Evolutionary conservation across 2,797 vertebrate genomes (phyloP).

Genomic region (Hydrolagus colliei): DNA sequence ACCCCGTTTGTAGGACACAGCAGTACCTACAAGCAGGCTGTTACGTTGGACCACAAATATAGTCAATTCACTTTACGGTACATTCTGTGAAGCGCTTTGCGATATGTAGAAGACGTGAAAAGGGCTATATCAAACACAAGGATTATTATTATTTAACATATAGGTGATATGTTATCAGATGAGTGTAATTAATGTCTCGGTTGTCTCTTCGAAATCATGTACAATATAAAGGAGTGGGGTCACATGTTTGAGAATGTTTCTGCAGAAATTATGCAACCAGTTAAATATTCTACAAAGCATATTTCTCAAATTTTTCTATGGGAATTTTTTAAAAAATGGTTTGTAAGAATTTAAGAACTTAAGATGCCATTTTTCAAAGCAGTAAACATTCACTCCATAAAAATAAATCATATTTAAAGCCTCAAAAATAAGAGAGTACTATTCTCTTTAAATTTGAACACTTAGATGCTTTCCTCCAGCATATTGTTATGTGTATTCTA

Average conservation of each 20-base stretch:
- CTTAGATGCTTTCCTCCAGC: neutral
- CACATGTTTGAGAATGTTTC: neutral
- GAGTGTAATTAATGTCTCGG: neutral
- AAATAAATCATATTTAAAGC: neutral
- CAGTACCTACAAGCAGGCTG: too few species aligned
- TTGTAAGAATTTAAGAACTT: neutral
- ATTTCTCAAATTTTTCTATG: neutral
- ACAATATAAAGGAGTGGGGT: neutral
- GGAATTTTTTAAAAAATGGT: neutral
- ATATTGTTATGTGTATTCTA: neutral
- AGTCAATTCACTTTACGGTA: too few species aligned
- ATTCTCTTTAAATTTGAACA: neutral
- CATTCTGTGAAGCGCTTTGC: too few species aligned
- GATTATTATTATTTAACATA: neutral
- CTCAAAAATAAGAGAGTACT: neutral
- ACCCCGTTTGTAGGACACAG: too few species aligned
- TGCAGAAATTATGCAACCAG: neutral
- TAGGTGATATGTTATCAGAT: neutral
- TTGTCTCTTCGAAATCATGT: neutral
- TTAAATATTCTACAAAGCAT: neutral
- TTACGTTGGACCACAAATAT: too few species aligned
- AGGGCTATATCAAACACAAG: too few species aligned
- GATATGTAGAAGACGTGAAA: too few species aligned
- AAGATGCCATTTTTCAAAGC: neutral
- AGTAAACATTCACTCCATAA: neutral